Percentiles rank a stretch among this genome's conserved stretches.
phyloP scores from a whole-genome alignment of 2,113 vertebrate genomes.

The Hypocryptadius cinnamomeus region DNA sequence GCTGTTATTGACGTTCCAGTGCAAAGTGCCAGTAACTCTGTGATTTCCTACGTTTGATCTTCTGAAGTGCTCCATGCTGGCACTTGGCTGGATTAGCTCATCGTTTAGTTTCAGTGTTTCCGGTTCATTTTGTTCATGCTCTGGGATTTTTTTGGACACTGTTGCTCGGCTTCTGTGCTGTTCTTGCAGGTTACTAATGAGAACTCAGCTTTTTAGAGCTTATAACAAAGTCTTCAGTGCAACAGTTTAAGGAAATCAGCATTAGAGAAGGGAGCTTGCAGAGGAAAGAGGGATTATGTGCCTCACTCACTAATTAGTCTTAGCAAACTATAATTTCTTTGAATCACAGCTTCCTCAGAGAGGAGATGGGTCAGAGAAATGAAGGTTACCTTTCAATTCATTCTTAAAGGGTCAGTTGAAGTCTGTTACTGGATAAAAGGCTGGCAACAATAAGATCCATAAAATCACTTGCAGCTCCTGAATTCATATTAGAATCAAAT shows the following conservation, averaged over 20 bases:
- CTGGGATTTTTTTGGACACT: background rate
- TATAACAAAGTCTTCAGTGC: background rate
- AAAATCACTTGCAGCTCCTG: background rate
- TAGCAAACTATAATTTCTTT: background rate
- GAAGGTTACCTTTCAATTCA: background rate
- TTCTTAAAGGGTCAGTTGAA: background rate
- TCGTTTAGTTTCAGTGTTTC: slow-evolving; percentile 1
- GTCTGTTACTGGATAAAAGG: background rate
- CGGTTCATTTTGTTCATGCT: background rate
- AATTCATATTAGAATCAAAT: background rate
- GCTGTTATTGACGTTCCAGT: background rate
- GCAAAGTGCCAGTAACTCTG: background rate
- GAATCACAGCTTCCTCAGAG: background rate
- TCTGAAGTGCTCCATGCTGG: background rate
- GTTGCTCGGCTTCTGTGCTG: background rate
- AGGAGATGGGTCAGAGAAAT: background rate
- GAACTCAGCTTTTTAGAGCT: background rate
- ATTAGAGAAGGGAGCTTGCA: background rate
- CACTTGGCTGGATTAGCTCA: slow-evolving; percentile 35
- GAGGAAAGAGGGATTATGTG: background rate
- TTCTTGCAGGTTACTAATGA: slow-evolving; percentile 26
- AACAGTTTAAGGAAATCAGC: background rate
- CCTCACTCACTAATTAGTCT: slow-evolving; percentile 21
- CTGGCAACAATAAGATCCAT: background rate
- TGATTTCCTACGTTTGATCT: slow-evolving; percentile 8